Evolutionary conservation across 2,797 vertebrate genomes (phyloP).

Genomic region (Coendou prehensilis): DNA sequence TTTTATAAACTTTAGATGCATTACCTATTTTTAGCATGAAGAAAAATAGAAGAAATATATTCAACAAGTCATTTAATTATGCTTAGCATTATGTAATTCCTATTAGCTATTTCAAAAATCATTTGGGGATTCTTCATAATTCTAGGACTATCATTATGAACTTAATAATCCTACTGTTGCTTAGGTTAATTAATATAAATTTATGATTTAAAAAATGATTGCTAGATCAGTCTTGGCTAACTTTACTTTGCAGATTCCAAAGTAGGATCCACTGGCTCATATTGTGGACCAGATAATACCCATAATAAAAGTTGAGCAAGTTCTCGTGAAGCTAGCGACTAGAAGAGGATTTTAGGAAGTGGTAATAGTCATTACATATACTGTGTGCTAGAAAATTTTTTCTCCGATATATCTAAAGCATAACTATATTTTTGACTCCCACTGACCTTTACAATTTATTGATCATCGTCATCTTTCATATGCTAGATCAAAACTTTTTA

Average conservation of each 20-base stretch:
- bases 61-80: not conserved
- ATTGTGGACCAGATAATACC: not conserved
- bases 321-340: not conserved
- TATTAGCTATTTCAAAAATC: not conserved
- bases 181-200: constrained; percentile 15
- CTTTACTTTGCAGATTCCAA: not conserved
- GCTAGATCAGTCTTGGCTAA: not conserved
- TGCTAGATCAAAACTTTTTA: not conserved
- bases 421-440: not conserved
- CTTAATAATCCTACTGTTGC: not conserved
- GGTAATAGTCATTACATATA: not conserved
- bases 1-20: not conserved
- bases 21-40: not conserved
- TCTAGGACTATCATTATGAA: not conserved
- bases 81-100: not conserved
- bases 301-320: not conserved
- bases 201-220: not conserved
- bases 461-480: not conserved
- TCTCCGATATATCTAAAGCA: not conserved
- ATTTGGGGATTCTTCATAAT: not conserved
- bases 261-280: not conserved
- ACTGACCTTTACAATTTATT: not conserved
- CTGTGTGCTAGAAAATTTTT: not conserved
- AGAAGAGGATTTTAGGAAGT: not conserved
- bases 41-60: not conserved